phyloP scores from a whole-genome alignment of 2,888 invertebrate genomes.

The Athrips mouffetella region DNA sequence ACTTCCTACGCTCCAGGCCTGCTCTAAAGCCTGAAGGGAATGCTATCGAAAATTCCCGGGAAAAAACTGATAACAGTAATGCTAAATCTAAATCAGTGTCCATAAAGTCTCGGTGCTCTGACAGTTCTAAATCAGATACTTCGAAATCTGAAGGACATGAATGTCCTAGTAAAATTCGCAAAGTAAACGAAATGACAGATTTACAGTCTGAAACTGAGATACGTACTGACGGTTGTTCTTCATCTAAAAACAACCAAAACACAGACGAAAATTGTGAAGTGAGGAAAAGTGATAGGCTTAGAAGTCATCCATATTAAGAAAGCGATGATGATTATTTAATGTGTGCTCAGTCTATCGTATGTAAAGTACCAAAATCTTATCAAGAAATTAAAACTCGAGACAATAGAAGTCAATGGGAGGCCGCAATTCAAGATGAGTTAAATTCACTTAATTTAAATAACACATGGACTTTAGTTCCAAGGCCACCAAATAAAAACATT shows the following conservation, averaged over 20 bases:
- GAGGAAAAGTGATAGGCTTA: conserved; percentile 23
- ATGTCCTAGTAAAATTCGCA: conserved; percentile 17
- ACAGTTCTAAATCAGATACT: conserved; percentile 18
- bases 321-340: conserved; percentile 17
- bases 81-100: conserved; percentile 17
- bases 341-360: conserved; percentile 17
- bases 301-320: conserved; percentile 19
- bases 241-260: conserved; percentile 9
- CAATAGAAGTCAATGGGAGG: conserved; percentile 23
- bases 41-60: conserved; percentile 15
- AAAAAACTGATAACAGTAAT: conserved; percentile 19
- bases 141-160: conserved; percentile 18
- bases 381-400: conserved; percentile 20
- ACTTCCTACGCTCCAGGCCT: conserved; percentile 32
- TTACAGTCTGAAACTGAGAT: background rate
- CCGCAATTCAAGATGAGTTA: conserved; percentile 24
- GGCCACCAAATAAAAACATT: conserved; percentile 28
- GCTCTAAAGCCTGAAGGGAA: conserved; percentile 12
- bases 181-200: conserved; percentile 4
- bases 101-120: conserved; percentile 14
- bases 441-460: conserved; percentile 28
- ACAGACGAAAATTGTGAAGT: conserved; percentile 10
- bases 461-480: conserved; percentile 27
- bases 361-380: conserved; percentile 21
- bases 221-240: background rate